A percentile compares a stretch with the other conserved stretches of the same genome.
Conservation (phyloP, 2,797 vertebrate genomes). For the Acanthurus tractus region DNA sequence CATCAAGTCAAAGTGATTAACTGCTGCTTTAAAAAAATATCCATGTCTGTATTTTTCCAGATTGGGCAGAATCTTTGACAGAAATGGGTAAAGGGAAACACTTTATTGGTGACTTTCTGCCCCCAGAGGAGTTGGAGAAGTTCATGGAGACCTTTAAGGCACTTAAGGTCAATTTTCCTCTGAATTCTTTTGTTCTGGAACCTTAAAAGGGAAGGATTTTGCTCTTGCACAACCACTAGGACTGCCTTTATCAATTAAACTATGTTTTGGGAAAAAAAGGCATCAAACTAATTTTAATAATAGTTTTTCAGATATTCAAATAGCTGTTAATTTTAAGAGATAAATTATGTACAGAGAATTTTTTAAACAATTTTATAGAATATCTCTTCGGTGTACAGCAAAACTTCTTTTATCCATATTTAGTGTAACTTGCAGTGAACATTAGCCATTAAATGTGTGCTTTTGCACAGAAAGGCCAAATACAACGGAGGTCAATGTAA, state of each 20-base stretch:
- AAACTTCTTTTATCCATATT: background rate
- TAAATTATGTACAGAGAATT: background rate
- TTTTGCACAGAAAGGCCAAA: background rate
- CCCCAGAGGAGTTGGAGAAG: conserved; percentile 96
- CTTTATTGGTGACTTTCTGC: conserved; percentile 98
- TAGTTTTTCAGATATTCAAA: background rate
- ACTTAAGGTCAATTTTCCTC: conserved; percentile 88
- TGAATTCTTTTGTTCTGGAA: background rate
- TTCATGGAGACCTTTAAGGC: conserved; percentile 99
- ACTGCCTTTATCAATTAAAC: background rate
- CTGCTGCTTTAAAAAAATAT: background rate
- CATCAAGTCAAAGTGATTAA: background rate
- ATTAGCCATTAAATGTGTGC: background rate
- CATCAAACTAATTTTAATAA: background rate
- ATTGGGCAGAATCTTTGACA: conserved; percentile 98
- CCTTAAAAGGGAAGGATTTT: background rate
- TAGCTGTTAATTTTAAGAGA: background rate
- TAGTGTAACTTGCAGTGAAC: background rate
- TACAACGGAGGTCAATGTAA: conserved; percentile 11
- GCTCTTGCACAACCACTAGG: background rate
- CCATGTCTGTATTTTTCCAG: conserved; percentile 76
- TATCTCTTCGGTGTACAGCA: background rate
- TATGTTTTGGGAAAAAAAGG: background rate
- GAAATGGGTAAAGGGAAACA: conserved; percentile 99
- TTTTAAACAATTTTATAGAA: background rate